phyloP scores from a whole-genome alignment of 2,888 invertebrate species.

The Trichopria drosophilae region DNA sequence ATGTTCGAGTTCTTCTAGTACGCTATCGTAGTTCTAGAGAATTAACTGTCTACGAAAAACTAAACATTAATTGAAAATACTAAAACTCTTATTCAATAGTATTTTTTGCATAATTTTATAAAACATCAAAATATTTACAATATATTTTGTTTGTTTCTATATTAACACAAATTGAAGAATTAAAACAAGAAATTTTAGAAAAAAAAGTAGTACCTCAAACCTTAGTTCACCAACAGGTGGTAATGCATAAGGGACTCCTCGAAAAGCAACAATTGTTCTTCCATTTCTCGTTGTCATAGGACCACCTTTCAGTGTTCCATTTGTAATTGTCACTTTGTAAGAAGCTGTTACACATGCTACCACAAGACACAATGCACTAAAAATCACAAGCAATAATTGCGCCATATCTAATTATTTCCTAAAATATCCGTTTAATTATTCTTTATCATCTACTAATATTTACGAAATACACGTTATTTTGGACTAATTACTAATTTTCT shows the following conservation, averaged over 20 bases:
- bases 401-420: no score
- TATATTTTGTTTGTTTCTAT: neutral
- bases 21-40: neutral
- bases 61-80: neutral
- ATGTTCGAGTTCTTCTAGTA: neutral
- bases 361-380: no score
- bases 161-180: neutral
- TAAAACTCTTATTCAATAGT: neutral
- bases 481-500: no score
- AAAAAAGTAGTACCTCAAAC: conserved; percentile 63
- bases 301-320: conserved; percentile 64
- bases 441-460: no score
- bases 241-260: conserved; percentile 68
- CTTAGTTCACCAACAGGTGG: conserved; percentile 67
- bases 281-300: conserved; percentile 64
- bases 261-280: conserved; percentile 64
- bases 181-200: neutral
- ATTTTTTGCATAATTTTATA: neutral
- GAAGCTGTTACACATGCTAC: no score
- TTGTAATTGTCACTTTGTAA: conserved; percentile 57
- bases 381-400: no score
- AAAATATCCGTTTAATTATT: no score
- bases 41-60: neutral
- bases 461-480: no score
- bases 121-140: neutral